Evolutionary conservation across 2,797 vertebrate genomes (phyloP), one percentile per base, ranked within the genome.

Genomic region (Mareca strepera): DNA sequence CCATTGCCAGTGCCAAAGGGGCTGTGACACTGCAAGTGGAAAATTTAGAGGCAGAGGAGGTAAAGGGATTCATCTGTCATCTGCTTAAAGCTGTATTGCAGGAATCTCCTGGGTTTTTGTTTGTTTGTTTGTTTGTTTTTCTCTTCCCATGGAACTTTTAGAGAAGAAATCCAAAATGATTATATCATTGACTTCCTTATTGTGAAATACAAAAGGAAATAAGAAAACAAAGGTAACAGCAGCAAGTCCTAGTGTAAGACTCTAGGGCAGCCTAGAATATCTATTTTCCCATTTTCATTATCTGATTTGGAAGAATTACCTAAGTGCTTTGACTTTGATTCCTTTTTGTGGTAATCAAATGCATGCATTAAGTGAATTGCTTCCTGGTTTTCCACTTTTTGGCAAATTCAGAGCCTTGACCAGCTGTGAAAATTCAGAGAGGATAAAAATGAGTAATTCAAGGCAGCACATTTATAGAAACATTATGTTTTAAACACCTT

Each of bases 311-410:
- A 37, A 59, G 21, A 67, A 74, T 8, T 73, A 25, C 20, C 41
- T 0, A 3, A 78, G 17, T 50, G 70, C 23, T 77, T 91, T 9
- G 9, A 5, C 17, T 73, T 78, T n/a, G 37, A 60, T 64, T 76
- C 16, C 17, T 63, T 86, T 76, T 62, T 60, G 26, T 86, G 22
- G n/a, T 48, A 85, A 63, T 53, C 46, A 17, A 8, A 17, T 25
- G 16, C 0, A 0, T 31, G 21, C 17, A 41, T 87, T 74, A 39
- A 31, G n/a, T 86, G 59, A 86, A 83, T 55, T 0, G 0, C 43
- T 92, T 69, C 35, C 44, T 70, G 25, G 14, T 37, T 81, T 74
- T 48, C 8, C 3, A n/a, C 52, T 46, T 56, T 70, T 53, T 29
- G 11, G 52, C 29, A 70, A 88, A 60, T 63, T 44, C 20, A 80